Evolutionary conservation across 1,140 invertebrate genomes (phyloP).

Genomic region (Bombus ignitus): DNA sequence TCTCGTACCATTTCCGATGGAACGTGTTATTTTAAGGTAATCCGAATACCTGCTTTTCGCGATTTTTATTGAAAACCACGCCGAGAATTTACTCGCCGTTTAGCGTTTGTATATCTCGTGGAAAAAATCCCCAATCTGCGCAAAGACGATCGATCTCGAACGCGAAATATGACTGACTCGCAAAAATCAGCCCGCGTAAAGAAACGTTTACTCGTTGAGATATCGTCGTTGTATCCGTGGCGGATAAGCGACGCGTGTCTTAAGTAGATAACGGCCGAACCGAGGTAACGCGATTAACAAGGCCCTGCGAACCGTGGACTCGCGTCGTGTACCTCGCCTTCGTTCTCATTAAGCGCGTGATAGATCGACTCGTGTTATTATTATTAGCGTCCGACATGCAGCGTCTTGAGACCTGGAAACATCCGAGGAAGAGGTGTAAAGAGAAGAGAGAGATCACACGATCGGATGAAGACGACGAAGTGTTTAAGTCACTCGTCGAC

Average conservation of each 20-base stretch:
- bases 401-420: not conserved
- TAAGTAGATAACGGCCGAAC: conserved; percentile 42
- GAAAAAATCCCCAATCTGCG: not conserved
- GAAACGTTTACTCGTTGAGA: conserved; percentile 16
- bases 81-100: not conserved
- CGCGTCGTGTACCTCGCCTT: conserved; percentile 46
- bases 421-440: no score
- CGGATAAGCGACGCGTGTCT: conserved; percentile 44
- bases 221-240: conserved; percentile 41
- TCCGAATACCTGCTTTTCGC: not conserved
- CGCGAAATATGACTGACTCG: not conserved
- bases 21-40: not conserved
- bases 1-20: not conserved
- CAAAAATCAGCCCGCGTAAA: no score
- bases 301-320: conserved; percentile 32
- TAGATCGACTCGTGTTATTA: conserved; percentile 60
- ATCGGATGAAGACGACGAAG: not conserved
- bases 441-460: not conserved
- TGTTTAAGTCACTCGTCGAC: not conserved
- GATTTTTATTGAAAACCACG: not conserved
- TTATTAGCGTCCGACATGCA: conserved; percentile 47
- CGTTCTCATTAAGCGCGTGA: conserved; percentile 61
- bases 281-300: conserved; percentile 53
- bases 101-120: no score
- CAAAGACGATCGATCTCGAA: no score